Evolutionary conservation across 2,888 invertebrate species (phyloP).

Genomic region (Drosophila cognata): DNA sequence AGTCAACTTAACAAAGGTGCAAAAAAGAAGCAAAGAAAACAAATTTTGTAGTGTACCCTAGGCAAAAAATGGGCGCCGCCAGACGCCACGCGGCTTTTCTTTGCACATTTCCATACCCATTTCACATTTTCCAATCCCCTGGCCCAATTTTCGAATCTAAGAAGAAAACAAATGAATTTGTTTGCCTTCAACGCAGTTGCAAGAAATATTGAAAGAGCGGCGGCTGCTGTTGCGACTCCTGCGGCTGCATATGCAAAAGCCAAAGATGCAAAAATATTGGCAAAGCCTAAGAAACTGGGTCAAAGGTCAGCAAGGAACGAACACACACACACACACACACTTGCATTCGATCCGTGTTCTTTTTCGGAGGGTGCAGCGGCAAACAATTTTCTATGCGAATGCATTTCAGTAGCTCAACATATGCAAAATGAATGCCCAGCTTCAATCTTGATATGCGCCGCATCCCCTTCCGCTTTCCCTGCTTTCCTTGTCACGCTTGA

Average conservation of each 20-base stretch:
- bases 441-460: slow-evolving; percentile 23
- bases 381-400: slow-evolving; percentile 72
- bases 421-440: slow-evolving; percentile 66
- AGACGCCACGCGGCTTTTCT: slow-evolving; percentile 57
- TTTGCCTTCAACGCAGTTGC: slow-evolving; percentile 51
- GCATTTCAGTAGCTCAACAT: slow-evolving; percentile 41
- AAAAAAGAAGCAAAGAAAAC: slow-evolving; percentile 43
- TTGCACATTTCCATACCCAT: slow-evolving; percentile 31
- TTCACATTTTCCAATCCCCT: slow-evolving; percentile 14
- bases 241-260: slow-evolving; percentile 58
- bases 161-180: slow-evolving; percentile 71
- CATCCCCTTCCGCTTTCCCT: slow-evolving; percentile 10
- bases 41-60: slow-evolving; percentile 40
- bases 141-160: slow-evolving; percentile 17
- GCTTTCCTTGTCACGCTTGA: slow-evolving; percentile 67
- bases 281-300: slow-evolving; percentile 63
- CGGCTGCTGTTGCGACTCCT: slow-evolving; percentile 46
- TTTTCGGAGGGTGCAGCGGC: slow-evolving; percentile 38
- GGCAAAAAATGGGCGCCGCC: slow-evolving; percentile 37
- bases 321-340: slow-evolving; percentile 28
- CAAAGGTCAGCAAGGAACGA: slow-evolving; percentile 62
- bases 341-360: slow-evolving; percentile 7
- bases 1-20: slow-evolving; percentile 62
- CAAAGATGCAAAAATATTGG: slow-evolving; percentile 71
- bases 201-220: slow-evolving; percentile 53